Evolutionary conservation across 2,797 vertebrate genomes (phyloP).

Genomic region (Eurystomus glaucurus): DNA sequence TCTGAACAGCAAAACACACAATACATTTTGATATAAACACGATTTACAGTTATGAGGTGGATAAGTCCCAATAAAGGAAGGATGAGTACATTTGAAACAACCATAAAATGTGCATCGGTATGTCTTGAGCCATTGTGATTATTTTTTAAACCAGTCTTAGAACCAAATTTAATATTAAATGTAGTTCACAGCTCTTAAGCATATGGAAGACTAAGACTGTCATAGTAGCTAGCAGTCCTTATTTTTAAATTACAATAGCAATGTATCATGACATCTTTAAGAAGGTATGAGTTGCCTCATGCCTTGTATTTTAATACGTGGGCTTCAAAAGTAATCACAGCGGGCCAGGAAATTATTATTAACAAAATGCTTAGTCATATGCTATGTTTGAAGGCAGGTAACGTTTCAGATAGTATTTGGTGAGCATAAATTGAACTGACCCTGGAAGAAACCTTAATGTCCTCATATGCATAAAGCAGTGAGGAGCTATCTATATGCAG

Average conservation of each 20-base stretch:
- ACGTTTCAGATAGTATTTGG: constrained; percentile 47
- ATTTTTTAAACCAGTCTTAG: not conserved
- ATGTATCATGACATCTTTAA: not conserved
- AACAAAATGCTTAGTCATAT: constrained; percentile 41
- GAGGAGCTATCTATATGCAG: constrained; percentile 65
- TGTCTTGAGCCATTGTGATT: not conserved
- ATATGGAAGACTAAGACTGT: not conserved
- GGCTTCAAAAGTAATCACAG: not conserved
- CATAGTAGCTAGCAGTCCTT: not conserved
- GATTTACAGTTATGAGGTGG: not conserved
- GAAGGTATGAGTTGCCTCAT: not conserved
- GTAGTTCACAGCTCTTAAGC: not conserved
- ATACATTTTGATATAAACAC: not conserved
- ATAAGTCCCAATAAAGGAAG: not conserved
- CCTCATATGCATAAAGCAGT: constrained; percentile 63
- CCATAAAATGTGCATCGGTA: not conserved
- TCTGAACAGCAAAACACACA: not conserved
- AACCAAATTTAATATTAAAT: not conserved
- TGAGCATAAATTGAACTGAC: constrained; percentile 65
- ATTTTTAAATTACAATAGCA: not conserved
- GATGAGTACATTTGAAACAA: not conserved
- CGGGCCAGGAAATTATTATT: constrained; percentile 4
- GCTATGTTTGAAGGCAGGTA: constrained; percentile 18
- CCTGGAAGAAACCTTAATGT: constrained; percentile 68
- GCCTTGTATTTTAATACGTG: not conserved